Conservation (phyloP, 2,113 vertebrate species). For the Semnornis frantzii region DNA sequence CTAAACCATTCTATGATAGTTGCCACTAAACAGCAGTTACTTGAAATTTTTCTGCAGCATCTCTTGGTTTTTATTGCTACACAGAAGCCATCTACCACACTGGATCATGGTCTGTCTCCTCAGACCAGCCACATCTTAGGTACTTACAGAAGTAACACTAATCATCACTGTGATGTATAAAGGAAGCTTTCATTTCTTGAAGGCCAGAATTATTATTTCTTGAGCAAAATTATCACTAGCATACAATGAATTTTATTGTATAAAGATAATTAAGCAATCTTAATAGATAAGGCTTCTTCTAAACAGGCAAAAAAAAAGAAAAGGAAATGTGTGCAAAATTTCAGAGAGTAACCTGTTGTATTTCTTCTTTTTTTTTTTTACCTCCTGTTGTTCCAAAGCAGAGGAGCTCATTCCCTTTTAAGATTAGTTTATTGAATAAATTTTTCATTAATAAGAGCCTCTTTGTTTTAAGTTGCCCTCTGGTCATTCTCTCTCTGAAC, state of each 20-base stretch:
- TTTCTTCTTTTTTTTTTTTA: background rate
- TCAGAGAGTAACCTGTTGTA: background rate
- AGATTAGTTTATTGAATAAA: background rate
- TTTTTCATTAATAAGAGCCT: background rate
- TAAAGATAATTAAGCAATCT: background rate
- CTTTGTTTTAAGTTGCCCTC: background rate
- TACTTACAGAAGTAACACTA: background rate
- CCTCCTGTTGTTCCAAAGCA: background rate
- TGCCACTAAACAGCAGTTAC: background rate
- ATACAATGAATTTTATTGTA: constrained; percentile 1
- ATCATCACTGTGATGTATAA: background rate
- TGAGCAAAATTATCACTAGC: background rate
- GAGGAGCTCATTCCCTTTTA: background rate
- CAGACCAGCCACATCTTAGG: background rate
- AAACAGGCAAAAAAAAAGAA: background rate
- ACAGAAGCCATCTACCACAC: background rate
- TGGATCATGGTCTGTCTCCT: background rate
- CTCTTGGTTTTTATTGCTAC: background rate
- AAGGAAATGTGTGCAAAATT: background rate
- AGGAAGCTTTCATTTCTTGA: background rate
- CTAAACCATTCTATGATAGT: too few species aligned
- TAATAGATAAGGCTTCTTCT: background rate
- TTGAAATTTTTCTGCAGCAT: background rate
- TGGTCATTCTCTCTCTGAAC: background rate
- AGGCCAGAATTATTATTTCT: background rate